Evolutionary conservation across 2,888 invertebrate genomes (phyloP), one percentile per base, ranked within the genome.

Genomic region (Habroteleia sp.): DNA sequence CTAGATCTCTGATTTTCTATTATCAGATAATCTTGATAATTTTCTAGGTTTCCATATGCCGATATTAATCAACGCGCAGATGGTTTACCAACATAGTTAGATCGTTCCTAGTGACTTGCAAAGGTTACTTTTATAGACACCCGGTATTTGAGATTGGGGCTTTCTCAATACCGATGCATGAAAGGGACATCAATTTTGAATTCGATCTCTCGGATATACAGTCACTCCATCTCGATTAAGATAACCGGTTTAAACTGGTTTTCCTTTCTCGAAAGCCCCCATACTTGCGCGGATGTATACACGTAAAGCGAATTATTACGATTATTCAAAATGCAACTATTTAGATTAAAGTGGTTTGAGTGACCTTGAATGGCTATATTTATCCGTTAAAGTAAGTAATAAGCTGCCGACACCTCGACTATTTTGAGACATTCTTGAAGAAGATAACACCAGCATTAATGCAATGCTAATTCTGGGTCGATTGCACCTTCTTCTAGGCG

Each of bases 161-260:
- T 74, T 77, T 63, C 74, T 72, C 56, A 71, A 60, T 58, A 72
- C 68, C 72, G 69, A 65, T 56, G 75, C 81, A 75, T 78, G 79
- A 80, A 80, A 79, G 80, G 81, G 82, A 82, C 81, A 83, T 83
- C 83, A 83, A 83, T 83, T 83, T 83, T 80, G 81, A 82, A 81
- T 82, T 79, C 83, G 83, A 83, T 83, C 82, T 80, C 83, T 80
- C 69, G 82, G 79, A 81, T 82, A 81, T 77, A 79, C 60, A 71
- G 79, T 74, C 80, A 79, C 80, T 81, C 76, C 82, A 80, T 83
- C 82, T 80, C 78, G 73, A 74, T 75, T 65, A 73, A 39, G 52
- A 37, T 76, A 78, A 81, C 83, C 81, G 81, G 83, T 80, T 79
- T 65, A 80, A 81, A 80, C 83, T 79, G 82, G 83, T 83, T 82